Evolutionary conservation across 2,797 vertebrate genomes (phyloP).

Genomic region (Leucoraja ocellata): DNA sequence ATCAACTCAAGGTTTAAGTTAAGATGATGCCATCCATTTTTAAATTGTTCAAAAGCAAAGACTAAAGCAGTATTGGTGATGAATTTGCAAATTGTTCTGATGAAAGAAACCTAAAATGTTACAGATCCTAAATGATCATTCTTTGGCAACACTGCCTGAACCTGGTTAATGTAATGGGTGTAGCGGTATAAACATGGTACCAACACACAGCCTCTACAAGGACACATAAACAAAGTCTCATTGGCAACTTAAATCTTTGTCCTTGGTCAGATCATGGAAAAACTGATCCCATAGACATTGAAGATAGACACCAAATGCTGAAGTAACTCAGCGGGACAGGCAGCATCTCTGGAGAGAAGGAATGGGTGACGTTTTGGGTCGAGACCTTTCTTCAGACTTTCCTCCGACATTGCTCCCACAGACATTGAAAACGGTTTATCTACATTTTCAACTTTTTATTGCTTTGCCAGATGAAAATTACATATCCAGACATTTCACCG

Average conservation of each 20-base stretch:
- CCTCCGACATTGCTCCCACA: not conserved
- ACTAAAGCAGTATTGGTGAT: not conserved
- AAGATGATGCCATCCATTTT: not conserved
- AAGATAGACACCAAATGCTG: not conserved
- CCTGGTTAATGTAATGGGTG: not conserved
- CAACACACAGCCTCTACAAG: not conserved
- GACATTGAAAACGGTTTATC: not conserved
- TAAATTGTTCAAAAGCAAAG: not conserved
- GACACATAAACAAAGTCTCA: not conserved
- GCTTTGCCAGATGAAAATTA: constrained; percentile 29
- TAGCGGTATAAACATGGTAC: no score
- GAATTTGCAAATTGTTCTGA: not conserved
- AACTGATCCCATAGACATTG: not conserved
- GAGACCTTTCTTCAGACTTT: no score
- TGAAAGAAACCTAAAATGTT: not conserved
- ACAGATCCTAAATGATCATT: not conserved
- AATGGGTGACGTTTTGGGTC: no score
- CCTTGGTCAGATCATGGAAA: not conserved
- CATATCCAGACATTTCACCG: not conserved
- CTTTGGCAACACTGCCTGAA: not conserved
- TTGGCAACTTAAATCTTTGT: not conserved
- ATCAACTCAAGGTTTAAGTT: not conserved
- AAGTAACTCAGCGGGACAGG: no score
- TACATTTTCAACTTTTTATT: constrained; percentile 5
- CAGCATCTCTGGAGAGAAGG: no score